These are phyloP conservation scores for Dendroctonus valens DNA, from an alignment of 1,140 invertebrate genomes.

Conservation along the genomic window DNA sequence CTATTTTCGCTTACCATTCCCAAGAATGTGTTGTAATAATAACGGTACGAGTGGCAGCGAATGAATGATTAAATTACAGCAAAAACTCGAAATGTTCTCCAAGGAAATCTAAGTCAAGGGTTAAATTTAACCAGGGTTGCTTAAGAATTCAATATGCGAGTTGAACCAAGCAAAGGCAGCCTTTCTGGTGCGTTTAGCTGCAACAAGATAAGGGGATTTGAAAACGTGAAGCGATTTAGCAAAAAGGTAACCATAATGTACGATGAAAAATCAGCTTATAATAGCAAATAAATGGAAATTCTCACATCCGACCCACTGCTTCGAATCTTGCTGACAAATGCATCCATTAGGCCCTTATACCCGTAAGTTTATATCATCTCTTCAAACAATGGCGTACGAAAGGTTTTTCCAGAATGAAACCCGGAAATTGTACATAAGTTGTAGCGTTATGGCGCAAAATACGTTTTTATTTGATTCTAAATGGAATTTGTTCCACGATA, in stretches of 20 bases:
- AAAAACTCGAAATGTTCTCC: constrained; percentile 1
- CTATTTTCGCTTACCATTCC: too few relatives aligned
- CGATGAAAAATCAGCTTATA: constrained; percentile 21
- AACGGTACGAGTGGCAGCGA: not conserved
- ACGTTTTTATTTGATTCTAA: too few relatives aligned
- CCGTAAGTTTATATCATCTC: constrained; percentile 14
- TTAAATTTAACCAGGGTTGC: constrained; percentile 17
- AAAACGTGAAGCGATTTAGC: constrained; percentile 16
- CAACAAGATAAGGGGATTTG: constrained; percentile 22
- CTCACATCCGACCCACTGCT: constrained; percentile 10
- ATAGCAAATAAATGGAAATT: constrained; percentile 31
- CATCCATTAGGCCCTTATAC: constrained; percentile 23
- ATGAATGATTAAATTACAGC: not conserved
- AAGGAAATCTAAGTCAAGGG: constrained; percentile 3
- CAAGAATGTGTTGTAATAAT: too few relatives aligned
- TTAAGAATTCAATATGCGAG: constrained; percentile 25
- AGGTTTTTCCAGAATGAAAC: not conserved
- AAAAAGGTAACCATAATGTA: constrained; percentile 12
- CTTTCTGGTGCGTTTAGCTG: constrained; percentile 17
- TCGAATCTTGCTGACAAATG: constrained; percentile 21
- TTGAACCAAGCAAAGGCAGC: constrained; percentile 3
- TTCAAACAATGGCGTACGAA: not conserved
- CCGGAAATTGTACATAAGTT: too few relatives aligned
- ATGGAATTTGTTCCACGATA: not conserved
- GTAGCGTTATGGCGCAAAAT: too few relatives aligned